Conservation (phyloP, 1,140 invertebrate species). For the Luehdorfia chinensis region DNA sequence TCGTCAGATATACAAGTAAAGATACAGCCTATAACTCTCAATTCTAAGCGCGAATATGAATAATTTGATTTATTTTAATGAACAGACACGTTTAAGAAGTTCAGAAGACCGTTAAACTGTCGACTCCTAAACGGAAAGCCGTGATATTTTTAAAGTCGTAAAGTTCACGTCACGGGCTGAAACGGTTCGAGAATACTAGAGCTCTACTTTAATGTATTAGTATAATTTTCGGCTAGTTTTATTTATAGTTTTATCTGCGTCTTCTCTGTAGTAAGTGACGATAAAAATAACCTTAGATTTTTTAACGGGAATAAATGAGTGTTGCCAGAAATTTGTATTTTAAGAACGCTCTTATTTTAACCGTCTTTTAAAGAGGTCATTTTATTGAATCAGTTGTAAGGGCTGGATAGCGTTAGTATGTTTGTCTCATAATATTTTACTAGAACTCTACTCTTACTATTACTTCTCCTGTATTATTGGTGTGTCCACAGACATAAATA, state of each 20-base stretch:
- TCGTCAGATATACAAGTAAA: too few species aligned
- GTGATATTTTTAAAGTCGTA: constrained; percentile 51
- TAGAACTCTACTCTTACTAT: too few species aligned
- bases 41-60: too few species aligned
- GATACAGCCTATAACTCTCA: too few species aligned
- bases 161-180: constrained; percentile 38
- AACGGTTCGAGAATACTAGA: constrained; percentile 41
- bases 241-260: constrained; percentile 25
- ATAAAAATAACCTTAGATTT: constrained; percentile 14
- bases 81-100: constrained; percentile 32
- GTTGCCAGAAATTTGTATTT: background rate
- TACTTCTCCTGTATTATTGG: too few species aligned
- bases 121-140: constrained; percentile 39
- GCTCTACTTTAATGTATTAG: constrained; percentile 33
- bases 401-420: too few species aligned
- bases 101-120: constrained; percentile 33
- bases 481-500: too few species aligned
- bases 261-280: constrained; percentile 18
- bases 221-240: constrained; percentile 23
- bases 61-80: too few species aligned
- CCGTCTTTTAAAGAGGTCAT: background rate
- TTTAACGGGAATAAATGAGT: constrained; percentile 1
- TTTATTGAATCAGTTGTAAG: background rate
- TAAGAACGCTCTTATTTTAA: background rate
- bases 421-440: too few species aligned